A percentile compares a stretch with the other conserved stretches of the same genome.
Conservation (phyloP, 2,113 vertebrate genomes). For the Petaurus breviceps region DNA sequence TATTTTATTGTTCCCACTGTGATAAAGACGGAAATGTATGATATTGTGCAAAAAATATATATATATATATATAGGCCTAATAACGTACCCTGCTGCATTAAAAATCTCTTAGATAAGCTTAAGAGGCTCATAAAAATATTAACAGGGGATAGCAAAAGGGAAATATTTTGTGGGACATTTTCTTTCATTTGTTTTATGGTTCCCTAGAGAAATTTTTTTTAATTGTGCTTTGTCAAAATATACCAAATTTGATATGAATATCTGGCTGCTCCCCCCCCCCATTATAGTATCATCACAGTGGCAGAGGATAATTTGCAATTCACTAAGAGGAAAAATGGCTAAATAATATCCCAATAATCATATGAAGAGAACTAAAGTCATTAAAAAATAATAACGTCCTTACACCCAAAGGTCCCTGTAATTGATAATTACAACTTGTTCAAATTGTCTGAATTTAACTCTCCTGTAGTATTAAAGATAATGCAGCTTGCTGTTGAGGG, state of each 20-base stretch:
- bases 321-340: slow-evolving; percentile 68
- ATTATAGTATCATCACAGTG: slow-evolving; percentile 77
- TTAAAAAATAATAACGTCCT: slow-evolving; percentile 77
- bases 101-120: slow-evolving; percentile 85
- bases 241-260: slow-evolving; percentile 71
- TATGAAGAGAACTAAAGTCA: slow-evolving; percentile 74
- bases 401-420: slow-evolving; percentile 63
- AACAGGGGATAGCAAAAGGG: slow-evolving; percentile 79
- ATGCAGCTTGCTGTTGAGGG: slow-evolving; percentile 56
- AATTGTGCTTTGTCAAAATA: slow-evolving; percentile 82
- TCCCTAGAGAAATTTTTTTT: slow-evolving; percentile 74
- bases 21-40: slow-evolving; percentile 85
- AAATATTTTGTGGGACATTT: slow-evolving; percentile 80
- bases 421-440: slow-evolving; percentile 77
- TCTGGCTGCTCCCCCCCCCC: slow-evolving; percentile 64
- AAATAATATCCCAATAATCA: slow-evolving; percentile 80
- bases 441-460: slow-evolving; percentile 73
- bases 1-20: slow-evolving; percentile 87
- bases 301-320: slow-evolving; percentile 73
- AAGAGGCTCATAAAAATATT: slow-evolving; percentile 84
- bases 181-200: slow-evolving; percentile 80
- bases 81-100: slow-evolving; percentile 81
- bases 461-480: slow-evolving; percentile 69
- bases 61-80: slow-evolving; percentile 77
- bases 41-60: slow-evolving; percentile 80